Percentiles rank a stretch among this genome's conserved stretches.
Evolutionary conservation across 2,113 vertebrate genomes (phyloP).

Genomic region (Recurvirostra avosetta): DNA sequence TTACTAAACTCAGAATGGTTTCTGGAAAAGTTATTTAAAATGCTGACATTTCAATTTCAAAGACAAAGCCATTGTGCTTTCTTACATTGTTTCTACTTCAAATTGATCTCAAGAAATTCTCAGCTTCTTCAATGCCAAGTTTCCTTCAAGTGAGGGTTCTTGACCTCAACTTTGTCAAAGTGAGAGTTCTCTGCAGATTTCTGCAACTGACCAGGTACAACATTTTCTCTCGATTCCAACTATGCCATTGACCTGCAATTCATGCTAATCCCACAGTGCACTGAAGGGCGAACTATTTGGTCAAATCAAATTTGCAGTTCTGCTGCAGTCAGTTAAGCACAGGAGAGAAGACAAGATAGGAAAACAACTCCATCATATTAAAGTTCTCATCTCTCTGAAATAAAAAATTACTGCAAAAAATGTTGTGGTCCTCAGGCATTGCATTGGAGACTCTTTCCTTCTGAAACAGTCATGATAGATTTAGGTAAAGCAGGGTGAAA

Average conservation of each 20-base stretch:
- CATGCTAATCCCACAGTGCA: background rate
- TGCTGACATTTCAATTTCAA: background rate
- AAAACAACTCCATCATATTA: background rate
- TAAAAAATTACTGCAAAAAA: background rate
- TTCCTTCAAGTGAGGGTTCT: background rate
- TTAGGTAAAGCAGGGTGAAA: background rate
- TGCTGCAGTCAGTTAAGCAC: background rate
- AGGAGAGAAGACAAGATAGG: background rate
- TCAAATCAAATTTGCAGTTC: background rate
- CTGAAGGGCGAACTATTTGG: background rate
- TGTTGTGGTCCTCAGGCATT: background rate
- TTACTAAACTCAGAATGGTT: background rate
- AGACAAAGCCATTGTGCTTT: background rate
- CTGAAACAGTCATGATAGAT: background rate
- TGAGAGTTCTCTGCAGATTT: background rate
- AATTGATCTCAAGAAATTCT: background rate
- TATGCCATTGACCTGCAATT: background rate
- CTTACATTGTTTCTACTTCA: background rate
- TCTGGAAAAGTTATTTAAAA: background rate
- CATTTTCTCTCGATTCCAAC: background rate
- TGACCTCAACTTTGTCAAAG: background rate
- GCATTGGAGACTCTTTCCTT: rapidly evolving
- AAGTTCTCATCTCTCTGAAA: background rate
- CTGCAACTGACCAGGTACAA: background rate
- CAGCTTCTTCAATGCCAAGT: background rate